Evolutionary conservation across 1,140 invertebrate genomes (phyloP).

Genomic region (Spodoptera litura): DNA sequence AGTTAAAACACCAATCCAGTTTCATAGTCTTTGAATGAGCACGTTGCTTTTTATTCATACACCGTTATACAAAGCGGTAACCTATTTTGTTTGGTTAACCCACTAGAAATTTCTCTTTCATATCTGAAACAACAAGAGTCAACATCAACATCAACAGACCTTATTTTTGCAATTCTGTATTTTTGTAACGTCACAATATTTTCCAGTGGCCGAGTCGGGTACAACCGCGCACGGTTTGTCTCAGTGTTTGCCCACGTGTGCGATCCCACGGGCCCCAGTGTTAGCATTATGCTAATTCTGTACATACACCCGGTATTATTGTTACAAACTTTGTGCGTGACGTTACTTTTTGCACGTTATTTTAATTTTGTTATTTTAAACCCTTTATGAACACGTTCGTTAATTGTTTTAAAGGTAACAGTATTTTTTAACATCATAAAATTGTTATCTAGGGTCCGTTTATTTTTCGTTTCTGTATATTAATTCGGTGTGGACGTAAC

Average conservation of each 20-base stretch:
- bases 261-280: slow-evolving; percentile 68
- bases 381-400: slow-evolving; percentile 33
- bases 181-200: slow-evolving; percentile 59
- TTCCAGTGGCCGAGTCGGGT: slow-evolving; percentile 45
- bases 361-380: slow-evolving; percentile 45
- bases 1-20: background rate
- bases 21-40: background rate
- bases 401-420: slow-evolving; percentile 31
- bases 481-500: background rate
- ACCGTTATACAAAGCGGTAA: slow-evolving; percentile 5
- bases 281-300: slow-evolving; percentile 81
- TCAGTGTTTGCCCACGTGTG: slow-evolving; percentile 75
- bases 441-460: too few relatives aligned
- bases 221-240: slow-evolving; percentile 59
- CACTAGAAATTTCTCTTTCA: slow-evolving; percentile 23
- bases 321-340: slow-evolving; percentile 69
- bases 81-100: slow-evolving; percentile 12
- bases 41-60: slow-evolving; percentile 18
- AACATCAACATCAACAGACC: slow-evolving; percentile 41
- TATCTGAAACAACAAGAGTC: slow-evolving; percentile 28
- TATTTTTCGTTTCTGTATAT: background rate
- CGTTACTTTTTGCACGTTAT: slow-evolving; percentile 53
- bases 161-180: slow-evolving; percentile 55
- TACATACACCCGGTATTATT: slow-evolving; percentile 71
- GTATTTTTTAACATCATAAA: background rate